Base-by-base conservation (phyloP, 1,140 invertebrate species). In the Ostrea denselamellosa region DNA sequence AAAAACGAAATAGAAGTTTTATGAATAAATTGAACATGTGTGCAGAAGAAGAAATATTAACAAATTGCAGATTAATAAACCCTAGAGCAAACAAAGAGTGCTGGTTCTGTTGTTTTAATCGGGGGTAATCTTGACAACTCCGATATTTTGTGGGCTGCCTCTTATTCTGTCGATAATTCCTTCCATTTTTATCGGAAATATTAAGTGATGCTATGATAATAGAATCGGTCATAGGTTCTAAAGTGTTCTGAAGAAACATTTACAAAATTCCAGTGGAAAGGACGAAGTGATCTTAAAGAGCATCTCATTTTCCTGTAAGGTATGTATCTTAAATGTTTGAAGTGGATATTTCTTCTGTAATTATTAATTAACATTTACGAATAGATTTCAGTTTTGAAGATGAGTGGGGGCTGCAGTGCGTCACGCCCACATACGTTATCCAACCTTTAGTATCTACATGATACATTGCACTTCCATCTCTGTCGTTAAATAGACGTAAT, bases 21-120 rank as follows among this genome's bases (percentile, higher is more conserved):
- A 19, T 62, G 14, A 19, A 62, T 62, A 62, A 19, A 19, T 62
- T 62, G 56, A 17, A 62, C 17, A n/a, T 62, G 34, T 44, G 34
- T 44, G 34, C 34, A 44, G n/a, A n/a, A 62, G 56, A 62, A 19
- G 14, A 7, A 62, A 17, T 77, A 77, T 28, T 77, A 25, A 28
- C 28, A 14, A 77, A 25, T 17, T 10, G 68, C 14, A 12, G 25
- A 17, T 25, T 77, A 5, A 77, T 77, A 28, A 12, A 34, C 25
- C 25, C 3, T 28, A 17, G 28, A 25, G 28, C 17, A 77, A 77
- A 77, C 68, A 77, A 12, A 28, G 25, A 25, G 4, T 25, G 10
- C 25, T 12, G 68, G 5, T 44, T 17, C 28, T 77, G 28, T 77
- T 77, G 68, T 77, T 77, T 77, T 77, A 77, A 77, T 77, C 68